Base-by-base conservation (phyloP, 2,888 invertebrate species). In the Sesia bembeciformis region DNA sequence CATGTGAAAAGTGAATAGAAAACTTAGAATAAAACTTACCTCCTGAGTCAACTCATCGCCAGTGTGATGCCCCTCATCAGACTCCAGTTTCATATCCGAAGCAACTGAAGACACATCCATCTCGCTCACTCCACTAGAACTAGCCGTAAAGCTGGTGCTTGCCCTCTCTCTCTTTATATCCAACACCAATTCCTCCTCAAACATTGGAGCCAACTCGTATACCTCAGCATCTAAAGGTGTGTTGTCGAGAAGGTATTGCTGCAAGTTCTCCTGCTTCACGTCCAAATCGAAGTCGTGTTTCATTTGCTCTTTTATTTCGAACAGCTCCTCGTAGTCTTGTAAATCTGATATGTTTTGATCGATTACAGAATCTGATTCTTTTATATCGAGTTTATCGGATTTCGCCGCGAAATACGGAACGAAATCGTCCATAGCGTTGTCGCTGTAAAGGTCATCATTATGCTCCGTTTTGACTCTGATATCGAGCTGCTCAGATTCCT, bases 331-430 rank as follows among this genome's bases (percentile, higher is more conserved):
- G 60, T 90, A 92, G 59, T 92, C 92, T 58, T 84, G 82, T 6
- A 92, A 68, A 71, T 92, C 92, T 0, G 91, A 91, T 59, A 92
- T 65, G 62, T 92, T 92, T 61, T 92, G 91, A 52, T 91, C 89
- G 64, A 86, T 84, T 0, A 92, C 90, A 0, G 91, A 90, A 56
- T 81, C 72, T 0, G 77, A 64, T 63, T 76, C 90, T 42, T 68
- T 90, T 63, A 64, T 73, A 58, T 79, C 81, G 60, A 78, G 67
- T 55, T 77, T 81, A 58, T 84, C 86, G 0, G 77, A 59, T 62
- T 84, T 85, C 4, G 73, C 70, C 4, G 72, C 66, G 65, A 88
- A 90, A 54, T 84, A 89, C 3, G 88, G 84, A 39, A 86, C 83
- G 58, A 78, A 89, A 39, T 90, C 77, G 53, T 80, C 89, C 42